Percentiles rank a stretch among this genome's conserved stretches.
Evolutionary conservation across 2,113 vertebrate species (phyloP).

Genomic region (pig (Sus scrofa)): DNA sequence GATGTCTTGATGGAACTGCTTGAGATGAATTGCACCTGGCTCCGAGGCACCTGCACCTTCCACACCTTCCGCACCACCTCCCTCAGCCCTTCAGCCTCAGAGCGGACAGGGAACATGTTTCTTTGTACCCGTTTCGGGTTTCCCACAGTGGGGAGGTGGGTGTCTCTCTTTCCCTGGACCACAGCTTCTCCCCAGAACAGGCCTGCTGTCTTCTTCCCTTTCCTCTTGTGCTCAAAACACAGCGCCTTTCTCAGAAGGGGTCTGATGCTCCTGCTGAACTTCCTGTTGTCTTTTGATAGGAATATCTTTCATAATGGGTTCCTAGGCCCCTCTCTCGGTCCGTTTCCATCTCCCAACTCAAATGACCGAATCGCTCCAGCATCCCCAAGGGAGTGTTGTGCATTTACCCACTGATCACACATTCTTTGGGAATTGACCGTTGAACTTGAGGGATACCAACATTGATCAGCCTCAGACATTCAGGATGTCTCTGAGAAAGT

Average conservation of each 20-base stretch:
- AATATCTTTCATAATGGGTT: not conserved
- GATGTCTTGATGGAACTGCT: not conserved
- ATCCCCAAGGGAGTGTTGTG: rapidly evolving
- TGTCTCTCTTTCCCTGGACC: not conserved
- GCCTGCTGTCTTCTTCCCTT: not conserved
- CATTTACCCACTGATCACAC: rapidly evolving
- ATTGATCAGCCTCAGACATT: not conserved
- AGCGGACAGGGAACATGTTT: not conserved
- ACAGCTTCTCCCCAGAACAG: not conserved
- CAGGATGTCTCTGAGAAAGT: not conserved
- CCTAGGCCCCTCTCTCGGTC: not conserved
- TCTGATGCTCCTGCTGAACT: not conserved
- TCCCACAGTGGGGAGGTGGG: not conserved
- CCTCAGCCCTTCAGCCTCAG: not conserved
- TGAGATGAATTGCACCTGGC: not conserved
- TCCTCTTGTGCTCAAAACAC: not conserved
- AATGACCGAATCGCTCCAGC: not conserved
- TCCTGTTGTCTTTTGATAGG: not conserved
- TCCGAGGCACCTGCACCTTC: not conserved
- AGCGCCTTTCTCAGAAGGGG: not conserved
- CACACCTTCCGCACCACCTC: too few species aligned
- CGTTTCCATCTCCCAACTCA: not conserved
- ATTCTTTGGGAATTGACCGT: not conserved
- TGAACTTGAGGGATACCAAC: not conserved
- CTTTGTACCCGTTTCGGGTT: not conserved